Evolutionary conservation across 2,113 vertebrate genomes (phyloP).

Genomic region (Myiozetetes cayanensis): DNA sequence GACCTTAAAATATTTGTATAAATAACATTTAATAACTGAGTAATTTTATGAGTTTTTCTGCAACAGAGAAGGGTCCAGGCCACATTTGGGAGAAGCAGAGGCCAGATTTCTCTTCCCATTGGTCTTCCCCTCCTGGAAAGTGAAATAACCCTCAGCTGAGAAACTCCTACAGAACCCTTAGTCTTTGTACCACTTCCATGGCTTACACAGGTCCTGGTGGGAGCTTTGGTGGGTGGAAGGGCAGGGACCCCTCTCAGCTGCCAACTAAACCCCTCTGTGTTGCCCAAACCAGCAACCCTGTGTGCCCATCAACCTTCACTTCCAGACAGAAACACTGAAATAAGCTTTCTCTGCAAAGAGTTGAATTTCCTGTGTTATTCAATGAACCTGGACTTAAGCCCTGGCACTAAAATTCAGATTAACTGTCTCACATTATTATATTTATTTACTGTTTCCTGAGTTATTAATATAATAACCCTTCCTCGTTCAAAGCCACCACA

Average conservation of each 20-base stretch:
- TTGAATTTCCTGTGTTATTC: constrained; percentile 25
- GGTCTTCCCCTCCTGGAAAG: background rate
- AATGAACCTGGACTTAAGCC: background rate
- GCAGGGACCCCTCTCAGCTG: background rate
- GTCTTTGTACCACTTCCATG: background rate
- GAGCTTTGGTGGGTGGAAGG: accelerated
- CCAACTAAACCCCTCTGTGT: background rate
- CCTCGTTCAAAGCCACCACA: background rate
- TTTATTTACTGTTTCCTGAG: constrained; percentile 36
- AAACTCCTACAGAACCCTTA: background rate
- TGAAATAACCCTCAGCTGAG: background rate
- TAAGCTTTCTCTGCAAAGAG: background rate
- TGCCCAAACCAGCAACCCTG: background rate
- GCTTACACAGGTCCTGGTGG: accelerated
- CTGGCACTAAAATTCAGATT: constrained; percentile 13
- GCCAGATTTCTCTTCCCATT: background rate
- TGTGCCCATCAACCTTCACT: background rate
- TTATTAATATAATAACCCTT: constrained; percentile 13
- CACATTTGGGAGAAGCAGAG: background rate
- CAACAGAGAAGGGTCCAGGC: background rate
- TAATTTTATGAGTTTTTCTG: background rate
- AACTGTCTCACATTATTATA: constrained; percentile 6
- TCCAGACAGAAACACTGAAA: background rate
- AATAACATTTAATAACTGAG: background rate
- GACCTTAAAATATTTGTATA: background rate